A percentile compares a stretch with the other conserved stretches of the same genome.
Evolutionary conservation across 2,797 vertebrate genomes (phyloP).

Genomic region (Prunella strophiata): DNA sequence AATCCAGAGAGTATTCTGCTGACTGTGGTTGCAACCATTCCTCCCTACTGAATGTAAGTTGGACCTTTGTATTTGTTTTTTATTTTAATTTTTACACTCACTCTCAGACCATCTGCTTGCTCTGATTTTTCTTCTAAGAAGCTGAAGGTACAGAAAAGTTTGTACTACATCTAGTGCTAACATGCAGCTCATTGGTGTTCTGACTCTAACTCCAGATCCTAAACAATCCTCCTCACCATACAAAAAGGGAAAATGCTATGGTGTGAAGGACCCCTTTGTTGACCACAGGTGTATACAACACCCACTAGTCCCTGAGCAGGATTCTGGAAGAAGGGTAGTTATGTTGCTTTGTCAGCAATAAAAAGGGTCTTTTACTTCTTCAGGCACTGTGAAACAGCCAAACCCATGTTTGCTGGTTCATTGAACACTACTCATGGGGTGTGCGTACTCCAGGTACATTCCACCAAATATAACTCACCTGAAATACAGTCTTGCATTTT

Average conservation of each 20-base stretch:
- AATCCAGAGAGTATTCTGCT: neutral
- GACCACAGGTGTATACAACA: neutral
- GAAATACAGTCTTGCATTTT: neutral
- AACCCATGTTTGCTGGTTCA: neutral
- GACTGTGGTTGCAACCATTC: neutral
- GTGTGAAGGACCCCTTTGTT: neutral
- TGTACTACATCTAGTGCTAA: neutral
- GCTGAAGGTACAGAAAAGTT: neutral
- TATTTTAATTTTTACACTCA: neutral
- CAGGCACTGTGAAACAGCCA: neutral
- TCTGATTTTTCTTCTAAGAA: neutral
- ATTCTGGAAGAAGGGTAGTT: neutral
- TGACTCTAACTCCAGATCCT: neutral
- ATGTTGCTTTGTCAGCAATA: neutral
- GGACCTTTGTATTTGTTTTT: neutral
- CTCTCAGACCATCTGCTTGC: neutral
- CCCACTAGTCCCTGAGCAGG: neutral
- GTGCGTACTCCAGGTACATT: neutral
- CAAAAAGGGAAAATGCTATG: neutral
- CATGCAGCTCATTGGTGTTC: neutral
- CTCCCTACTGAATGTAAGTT: neutral
- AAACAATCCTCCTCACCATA: neutral
- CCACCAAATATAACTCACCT: slow-evolving; percentile 1
- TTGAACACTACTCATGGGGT: neutral
- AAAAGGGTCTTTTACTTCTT: slow-evolving; percentile 7